Conservation (phyloP, 2,888 invertebrate genomes). For the Acrocyrtus sp. region DNA sequence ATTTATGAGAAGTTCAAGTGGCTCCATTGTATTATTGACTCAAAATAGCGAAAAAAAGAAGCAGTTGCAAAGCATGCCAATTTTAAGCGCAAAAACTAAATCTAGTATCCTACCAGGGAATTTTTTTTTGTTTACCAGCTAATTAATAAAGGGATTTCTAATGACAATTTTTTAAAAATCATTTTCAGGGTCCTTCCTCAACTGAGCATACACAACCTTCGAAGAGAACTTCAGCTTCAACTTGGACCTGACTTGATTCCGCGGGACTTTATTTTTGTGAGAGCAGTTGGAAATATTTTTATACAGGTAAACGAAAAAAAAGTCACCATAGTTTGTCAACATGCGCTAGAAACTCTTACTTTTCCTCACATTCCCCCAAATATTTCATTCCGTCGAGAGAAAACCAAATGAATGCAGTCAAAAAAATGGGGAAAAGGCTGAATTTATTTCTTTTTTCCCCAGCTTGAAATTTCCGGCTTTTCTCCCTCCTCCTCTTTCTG, state of each 20-base stretch:
- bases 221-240: constrained; percentile 67
- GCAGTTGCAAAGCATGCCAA: too few species aligned
- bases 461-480: neutral
- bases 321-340: neutral
- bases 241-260: constrained; percentile 67
- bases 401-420: constrained; percentile 14
- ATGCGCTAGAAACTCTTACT: neutral
- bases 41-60: too few species aligned
- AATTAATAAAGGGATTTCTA: neutral
- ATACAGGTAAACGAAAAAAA: constrained; percentile 66
- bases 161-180: neutral
- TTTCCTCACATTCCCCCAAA: neutral
- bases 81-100: too few species aligned
- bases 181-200: constrained; percentile 67
- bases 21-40: too few species aligned
- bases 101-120: constrained; percentile 4
- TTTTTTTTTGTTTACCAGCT: neutral
- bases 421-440: neutral
- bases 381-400: neutral
- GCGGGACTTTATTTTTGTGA: constrained; percentile 68
- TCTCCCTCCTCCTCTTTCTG: neutral
- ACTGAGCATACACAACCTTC: constrained; percentile 65
- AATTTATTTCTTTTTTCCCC: constrained; percentile 10
- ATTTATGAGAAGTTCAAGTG: too few species aligned
- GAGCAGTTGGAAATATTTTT: constrained; percentile 70